Conservation (phyloP, 2,888 invertebrate genomes). For the Pogonocherus hispidulus region DNA sequence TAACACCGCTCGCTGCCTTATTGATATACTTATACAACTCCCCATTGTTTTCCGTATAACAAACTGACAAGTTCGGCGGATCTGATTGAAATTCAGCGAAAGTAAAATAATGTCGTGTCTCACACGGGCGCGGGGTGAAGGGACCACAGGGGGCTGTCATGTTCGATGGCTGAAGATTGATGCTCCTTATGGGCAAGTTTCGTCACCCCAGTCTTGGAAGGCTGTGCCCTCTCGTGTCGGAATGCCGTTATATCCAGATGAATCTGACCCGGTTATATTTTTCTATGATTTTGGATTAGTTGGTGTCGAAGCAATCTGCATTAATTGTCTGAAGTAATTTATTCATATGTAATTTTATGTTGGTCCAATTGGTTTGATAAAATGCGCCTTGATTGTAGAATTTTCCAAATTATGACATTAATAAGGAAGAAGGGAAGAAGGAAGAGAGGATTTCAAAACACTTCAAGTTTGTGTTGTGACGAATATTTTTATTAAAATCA, state of each 20-base stretch:
- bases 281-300: slow-evolving; percentile 9
- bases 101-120: slow-evolving; percentile 63
- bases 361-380: no score
- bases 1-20: slow-evolving; percentile 23
- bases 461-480: no score
- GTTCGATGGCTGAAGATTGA: slow-evolving; percentile 65
- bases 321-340: no score
- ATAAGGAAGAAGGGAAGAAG: no score
- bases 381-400: no score
- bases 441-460: no score
- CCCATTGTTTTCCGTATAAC: slow-evolving; percentile 28
- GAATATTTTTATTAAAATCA: no score
- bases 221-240: slow-evolving; percentile 13
- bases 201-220: slow-evolving; percentile 50
- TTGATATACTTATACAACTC: slow-evolving; percentile 27
- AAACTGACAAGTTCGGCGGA: slow-evolving; percentile 34
- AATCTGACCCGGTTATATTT: slow-evolving; percentile 13
- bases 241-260: slow-evolving; percentile 19
- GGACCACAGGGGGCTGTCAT: slow-evolving; percentile 56
- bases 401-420: no score
- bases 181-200: slow-evolving; percentile 62
- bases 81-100: slow-evolving; percentile 62
- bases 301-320: no score
- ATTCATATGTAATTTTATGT: no score
- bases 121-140: slow-evolving; percentile 50